A percentile compares a stretch with the other conserved stretches of the same genome.
These are phyloP conservation scores for Perognathus longimembris DNA, from an alignment of 2,113 vertebrate genomes.

Conservation along the genomic window DNA sequence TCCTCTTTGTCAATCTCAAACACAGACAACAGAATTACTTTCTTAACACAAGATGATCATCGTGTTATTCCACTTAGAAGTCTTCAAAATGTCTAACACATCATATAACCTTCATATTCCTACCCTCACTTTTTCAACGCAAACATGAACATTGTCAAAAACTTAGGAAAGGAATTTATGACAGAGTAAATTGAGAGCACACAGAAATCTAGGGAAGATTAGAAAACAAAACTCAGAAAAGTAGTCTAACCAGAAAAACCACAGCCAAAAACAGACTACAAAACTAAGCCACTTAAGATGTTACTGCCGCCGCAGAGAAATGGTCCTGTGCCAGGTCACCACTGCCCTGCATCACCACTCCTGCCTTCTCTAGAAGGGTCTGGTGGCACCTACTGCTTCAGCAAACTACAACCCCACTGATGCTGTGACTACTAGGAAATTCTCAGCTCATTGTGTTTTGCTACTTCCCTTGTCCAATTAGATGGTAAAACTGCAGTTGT, in stretches of 20 bases:
- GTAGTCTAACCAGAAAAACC: background rate
- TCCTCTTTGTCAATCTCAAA: background rate
- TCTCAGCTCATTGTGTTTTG: background rate
- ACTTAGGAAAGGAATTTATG: conserved; percentile 10
- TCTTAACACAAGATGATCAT: conserved; percentile 1
- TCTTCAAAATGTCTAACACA: background rate
- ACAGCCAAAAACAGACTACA: background rate
- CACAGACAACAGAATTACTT: background rate
- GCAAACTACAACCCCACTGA: background rate
- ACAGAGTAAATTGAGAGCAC: background rate
- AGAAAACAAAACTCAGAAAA: background rate
- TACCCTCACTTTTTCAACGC: background rate
- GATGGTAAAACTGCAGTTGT: background rate
- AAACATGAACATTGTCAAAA: background rate
- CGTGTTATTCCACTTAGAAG: background rate
- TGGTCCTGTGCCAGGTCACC: background rate
- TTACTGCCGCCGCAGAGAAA: background rate
- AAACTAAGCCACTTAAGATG: background rate
- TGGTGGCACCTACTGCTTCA: background rate
- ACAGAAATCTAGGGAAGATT: background rate
- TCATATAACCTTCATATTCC: background rate
- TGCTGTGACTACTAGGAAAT: background rate
- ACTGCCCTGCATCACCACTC: background rate
- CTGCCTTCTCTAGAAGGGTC: background rate
- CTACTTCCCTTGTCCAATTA: background rate